These are phyloP conservation scores for Thalassophryne amazonica DNA, from an alignment of 2,797 vertebrate species.

Conservation along the genomic window DNA sequence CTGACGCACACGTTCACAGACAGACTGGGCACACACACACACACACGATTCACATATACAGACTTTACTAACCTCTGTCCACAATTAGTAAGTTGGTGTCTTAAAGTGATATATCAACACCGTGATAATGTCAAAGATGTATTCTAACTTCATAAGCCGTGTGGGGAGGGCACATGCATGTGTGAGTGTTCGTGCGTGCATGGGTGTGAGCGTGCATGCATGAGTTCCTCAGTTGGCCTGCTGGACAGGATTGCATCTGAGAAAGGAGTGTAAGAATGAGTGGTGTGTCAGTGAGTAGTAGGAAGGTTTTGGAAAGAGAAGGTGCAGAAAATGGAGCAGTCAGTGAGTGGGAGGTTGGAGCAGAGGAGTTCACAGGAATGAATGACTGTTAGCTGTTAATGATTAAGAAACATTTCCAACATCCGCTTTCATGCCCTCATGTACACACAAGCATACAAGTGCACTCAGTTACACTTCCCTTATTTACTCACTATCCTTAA, in stretches of 20 bases:
- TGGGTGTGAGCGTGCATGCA: not conserved
- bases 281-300: slow-evolving; percentile 1
- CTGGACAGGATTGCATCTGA: slow-evolving; percentile 75
- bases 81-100: slow-evolving; percentile 42
- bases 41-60: slow-evolving; percentile 11
- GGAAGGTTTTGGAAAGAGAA: slow-evolving; percentile 2
- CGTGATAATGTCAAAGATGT: slow-evolving; percentile 16
- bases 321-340: not conserved
- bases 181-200: not conserved
- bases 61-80: slow-evolving; percentile 29
- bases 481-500: slow-evolving; percentile 2
- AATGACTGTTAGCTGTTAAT: not conserved
- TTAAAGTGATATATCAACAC: slow-evolving; percentile 20
- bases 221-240: slow-evolving; percentile 67
- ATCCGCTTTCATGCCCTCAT: slow-evolving; percentile 17
- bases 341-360: not conserved
- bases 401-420: slow-evolving; percentile 20
- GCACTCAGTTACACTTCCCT: slow-evolving; percentile 9
- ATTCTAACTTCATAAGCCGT: too few species aligned
- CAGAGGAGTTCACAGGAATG: not conserved
- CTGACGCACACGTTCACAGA: slow-evolving; percentile 64
- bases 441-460: not conserved
- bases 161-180: not conserved
- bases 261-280: slow-evolving; percentile 27
- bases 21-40: slow-evolving; percentile 8